phyloP scores from a whole-genome alignment of 2,888 invertebrate genomes.

The Campaea margaritaria region DNA sequence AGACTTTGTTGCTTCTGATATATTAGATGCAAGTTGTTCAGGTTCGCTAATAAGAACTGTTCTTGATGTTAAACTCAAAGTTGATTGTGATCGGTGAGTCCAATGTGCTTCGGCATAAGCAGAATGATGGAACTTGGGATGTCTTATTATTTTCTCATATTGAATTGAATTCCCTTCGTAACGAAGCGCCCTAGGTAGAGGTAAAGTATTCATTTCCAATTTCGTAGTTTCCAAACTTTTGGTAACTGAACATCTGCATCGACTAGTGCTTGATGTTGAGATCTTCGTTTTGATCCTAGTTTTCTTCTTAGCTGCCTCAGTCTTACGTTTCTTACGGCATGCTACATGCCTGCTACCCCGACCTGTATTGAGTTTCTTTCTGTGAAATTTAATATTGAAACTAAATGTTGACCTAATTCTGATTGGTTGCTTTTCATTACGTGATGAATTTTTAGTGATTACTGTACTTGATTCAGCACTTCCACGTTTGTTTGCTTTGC shows the following conservation, averaged over 20 bases:
- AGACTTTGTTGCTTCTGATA: too few relatives aligned
- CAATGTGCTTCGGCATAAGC: conserved; percentile 10
- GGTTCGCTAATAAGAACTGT: conserved; percentile 15
- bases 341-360: background rate
- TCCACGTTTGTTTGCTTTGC: background rate
- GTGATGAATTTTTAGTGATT: background rate
- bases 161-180: too few relatives aligned
- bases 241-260: conserved; percentile 13
- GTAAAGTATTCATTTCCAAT: background rate
- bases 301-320: background rate
- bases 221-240: conserved; percentile 31
- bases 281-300: background rate
- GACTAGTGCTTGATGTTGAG: conserved; percentile 9
- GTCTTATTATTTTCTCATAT: conserved; percentile 26
- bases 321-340: conserved; percentile 2
- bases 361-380: background rate
- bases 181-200: background rate
- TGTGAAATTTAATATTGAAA: too few relatives aligned
- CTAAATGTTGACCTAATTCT: conserved; percentile 7
- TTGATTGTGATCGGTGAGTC: conserved; percentile 20
- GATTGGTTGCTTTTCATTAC: background rate
- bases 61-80: conserved; percentile 20
- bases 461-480: background rate
- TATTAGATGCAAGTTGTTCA: background rate
- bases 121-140: conserved; percentile 18